These are phyloP conservation scores for Pimpla rufipes DNA, from an alignment of 2,888 invertebrate genomes.

Conservation along the genomic window DNA sequence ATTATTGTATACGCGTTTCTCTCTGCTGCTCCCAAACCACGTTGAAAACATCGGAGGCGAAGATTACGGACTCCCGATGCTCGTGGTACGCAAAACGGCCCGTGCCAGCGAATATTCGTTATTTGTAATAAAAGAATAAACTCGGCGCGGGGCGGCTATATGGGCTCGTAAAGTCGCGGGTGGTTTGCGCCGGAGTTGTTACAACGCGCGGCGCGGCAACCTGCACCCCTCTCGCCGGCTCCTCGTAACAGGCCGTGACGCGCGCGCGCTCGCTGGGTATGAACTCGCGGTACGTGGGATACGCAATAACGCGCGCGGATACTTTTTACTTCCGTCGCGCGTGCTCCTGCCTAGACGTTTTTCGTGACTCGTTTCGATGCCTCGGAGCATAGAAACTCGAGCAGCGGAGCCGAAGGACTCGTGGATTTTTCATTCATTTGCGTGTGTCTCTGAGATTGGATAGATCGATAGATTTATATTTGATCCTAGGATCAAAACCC, in stretches of 20 bases:
- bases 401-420: too few species aligned
- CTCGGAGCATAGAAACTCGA: too few species aligned
- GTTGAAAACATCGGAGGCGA: constrained; percentile 1
- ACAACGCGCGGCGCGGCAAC: constrained; percentile 27
- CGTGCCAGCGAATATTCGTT: constrained; percentile 74
- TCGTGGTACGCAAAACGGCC: constrained; percentile 61
- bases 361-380: constrained; percentile 24
- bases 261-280: constrained; percentile 20
- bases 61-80: constrained; percentile 23
- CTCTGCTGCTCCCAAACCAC: not conserved
- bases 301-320: constrained; percentile 25
- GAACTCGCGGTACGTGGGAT: constrained; percentile 30
- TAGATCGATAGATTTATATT: too few species aligned
- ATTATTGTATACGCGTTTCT: constrained; percentile 12
- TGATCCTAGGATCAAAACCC: too few species aligned
- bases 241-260: constrained; percentile 40
- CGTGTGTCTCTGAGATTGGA: too few species aligned
- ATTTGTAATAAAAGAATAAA: constrained; percentile 83
- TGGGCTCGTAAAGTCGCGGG: constrained; percentile 81
- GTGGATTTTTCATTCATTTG: too few species aligned
- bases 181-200: constrained; percentile 75
- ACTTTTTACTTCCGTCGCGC: constrained; percentile 24
- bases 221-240: constrained; percentile 21
- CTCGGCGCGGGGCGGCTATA: constrained; percentile 74
- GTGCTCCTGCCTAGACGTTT: constrained; percentile 1